phyloP scores from a whole-genome alignment of 1,140 invertebrate genomes.

The Aphelinus certus region DNA sequence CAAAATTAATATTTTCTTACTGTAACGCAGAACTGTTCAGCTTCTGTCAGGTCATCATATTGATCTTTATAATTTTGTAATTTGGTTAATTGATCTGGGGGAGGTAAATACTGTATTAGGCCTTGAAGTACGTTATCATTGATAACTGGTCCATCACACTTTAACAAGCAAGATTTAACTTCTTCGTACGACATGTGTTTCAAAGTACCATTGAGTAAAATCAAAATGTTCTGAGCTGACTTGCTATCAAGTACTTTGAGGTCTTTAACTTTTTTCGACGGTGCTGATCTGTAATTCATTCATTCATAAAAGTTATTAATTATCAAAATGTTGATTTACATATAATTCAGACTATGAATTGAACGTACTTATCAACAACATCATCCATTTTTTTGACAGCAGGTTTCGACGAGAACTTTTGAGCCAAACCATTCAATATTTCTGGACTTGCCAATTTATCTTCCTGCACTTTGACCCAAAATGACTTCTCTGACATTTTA shows the following conservation, averaged over 20 bases:
- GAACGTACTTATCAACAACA: slow-evolving; percentile 74
- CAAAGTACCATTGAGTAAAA: slow-evolving; percentile 86
- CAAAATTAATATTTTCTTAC: slow-evolving; percentile 64
- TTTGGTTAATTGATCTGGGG: slow-evolving; percentile 86
- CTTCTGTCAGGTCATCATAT: slow-evolving; percentile 86
- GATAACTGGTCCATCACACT: slow-evolving; percentile 86
- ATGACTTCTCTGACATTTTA: slow-evolving; percentile 92
- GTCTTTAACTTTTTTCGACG: slow-evolving; percentile 88
- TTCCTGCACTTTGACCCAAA: slow-evolving; percentile 95
- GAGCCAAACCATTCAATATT: slow-evolving; percentile 82
- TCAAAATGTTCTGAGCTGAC: slow-evolving; percentile 94
- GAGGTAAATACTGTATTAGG: slow-evolving; percentile 88
- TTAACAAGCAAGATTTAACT: slow-evolving; percentile 84
- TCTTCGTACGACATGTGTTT: slow-evolving; percentile 90
- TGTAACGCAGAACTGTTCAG: slow-evolving; percentile 95
- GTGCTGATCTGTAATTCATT: slow-evolving; percentile 64
- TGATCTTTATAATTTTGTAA: slow-evolving; percentile 82
- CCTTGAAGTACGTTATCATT: slow-evolving; percentile 84
- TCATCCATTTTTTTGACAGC: slow-evolving; percentile 76
- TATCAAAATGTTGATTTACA: slow-evolving; percentile 5
- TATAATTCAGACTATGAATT: slow-evolving; percentile 10
- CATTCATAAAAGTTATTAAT: slow-evolving; percentile 16
- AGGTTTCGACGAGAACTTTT: slow-evolving; percentile 90
- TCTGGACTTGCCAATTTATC: slow-evolving; percentile 88
- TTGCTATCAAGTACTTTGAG: slow-evolving; percentile 92